phyloP scores from a whole-genome alignment of 2,888 invertebrate species.

The Macrosiphum euphorbiae region DNA sequence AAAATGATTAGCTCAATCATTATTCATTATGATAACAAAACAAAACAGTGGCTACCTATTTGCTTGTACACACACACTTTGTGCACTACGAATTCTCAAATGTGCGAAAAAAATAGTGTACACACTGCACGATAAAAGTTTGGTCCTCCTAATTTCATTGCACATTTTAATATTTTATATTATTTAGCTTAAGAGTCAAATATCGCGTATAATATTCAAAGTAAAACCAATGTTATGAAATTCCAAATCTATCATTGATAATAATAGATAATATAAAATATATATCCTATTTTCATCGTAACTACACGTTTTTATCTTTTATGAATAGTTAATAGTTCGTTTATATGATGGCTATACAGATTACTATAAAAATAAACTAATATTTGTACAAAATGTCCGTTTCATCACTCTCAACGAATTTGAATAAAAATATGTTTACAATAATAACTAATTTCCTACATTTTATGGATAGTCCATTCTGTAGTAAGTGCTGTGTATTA shows the following conservation, averaged over 20 bases:
- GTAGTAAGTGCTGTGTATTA: too few species aligned
- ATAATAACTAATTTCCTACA: not conserved
- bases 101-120: not conserved
- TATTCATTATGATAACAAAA: not conserved
- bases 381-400: not conserved
- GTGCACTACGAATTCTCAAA: not conserved
- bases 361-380: not conserved
- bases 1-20: not conserved
- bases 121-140: not conserved
- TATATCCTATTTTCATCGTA: not conserved
- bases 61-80: not conserved
- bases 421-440: not conserved
- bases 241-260: not conserved
- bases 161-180: too few species aligned
- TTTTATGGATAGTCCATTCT: not conserved
- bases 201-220: not conserved
- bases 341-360: not conserved
- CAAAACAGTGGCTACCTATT: not conserved
- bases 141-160: not conserved
- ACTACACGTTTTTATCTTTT: not conserved
- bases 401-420: not conserved
- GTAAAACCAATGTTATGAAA: not conserved
- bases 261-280: not conserved
- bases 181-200: not conserved
- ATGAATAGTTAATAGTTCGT: not conserved